Percentiles rank a stretch among this genome's conserved stretches.
Conservation (phyloP, 2,113 vertebrate species). For the Phalacrocorax pelagicus region DNA sequence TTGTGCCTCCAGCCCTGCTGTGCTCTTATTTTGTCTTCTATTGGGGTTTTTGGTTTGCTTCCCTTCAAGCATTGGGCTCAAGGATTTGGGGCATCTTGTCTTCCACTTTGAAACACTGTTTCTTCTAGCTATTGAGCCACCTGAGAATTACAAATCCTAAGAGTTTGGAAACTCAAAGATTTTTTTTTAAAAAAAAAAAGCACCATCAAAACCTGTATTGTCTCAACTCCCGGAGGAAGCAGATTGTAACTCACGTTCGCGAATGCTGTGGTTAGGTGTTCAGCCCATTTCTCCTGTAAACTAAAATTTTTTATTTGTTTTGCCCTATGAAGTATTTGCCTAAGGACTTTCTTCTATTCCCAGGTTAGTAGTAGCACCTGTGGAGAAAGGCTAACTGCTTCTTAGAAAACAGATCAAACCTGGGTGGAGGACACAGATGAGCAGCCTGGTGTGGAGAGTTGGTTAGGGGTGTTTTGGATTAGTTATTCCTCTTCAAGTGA, state of each 20-base stretch:
- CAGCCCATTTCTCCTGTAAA: neutral
- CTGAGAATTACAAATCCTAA: neutral
- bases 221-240: neutral
- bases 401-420: neutral
- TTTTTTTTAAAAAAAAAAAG: too few species aligned
- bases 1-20: neutral
- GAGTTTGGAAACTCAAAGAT: neutral
- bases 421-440: neutral
- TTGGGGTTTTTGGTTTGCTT: neutral
- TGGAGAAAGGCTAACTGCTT: neutral
- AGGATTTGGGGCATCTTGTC: neutral
- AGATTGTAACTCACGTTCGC: neutral
- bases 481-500: neutral
- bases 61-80: neutral
- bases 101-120: neutral
- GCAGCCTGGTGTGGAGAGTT: neutral
- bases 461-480: neutral
- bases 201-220: neutral
- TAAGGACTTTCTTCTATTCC: neutral
- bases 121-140: neutral
- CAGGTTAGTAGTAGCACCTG: neutral
- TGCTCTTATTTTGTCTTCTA: neutral
- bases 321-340: neutral
- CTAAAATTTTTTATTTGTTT: neutral
- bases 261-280: neutral